Evolutionary conservation across 1,140 invertebrate genomes (phyloP).

Genomic region (Saxidomus purpurata): DNA sequence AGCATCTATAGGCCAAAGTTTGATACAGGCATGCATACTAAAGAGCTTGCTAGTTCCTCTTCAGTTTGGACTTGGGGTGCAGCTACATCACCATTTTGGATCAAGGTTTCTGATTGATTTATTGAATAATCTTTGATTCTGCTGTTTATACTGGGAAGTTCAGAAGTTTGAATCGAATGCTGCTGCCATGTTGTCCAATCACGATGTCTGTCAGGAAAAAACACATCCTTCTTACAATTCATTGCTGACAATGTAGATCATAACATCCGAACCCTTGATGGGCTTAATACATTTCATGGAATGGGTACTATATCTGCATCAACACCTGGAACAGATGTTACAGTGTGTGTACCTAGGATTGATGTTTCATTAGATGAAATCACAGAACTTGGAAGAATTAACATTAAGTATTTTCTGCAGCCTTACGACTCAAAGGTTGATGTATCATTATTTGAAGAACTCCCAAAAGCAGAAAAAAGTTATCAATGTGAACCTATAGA

Average conservation of each 20-base stretch:
- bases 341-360: not conserved
- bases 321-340: slow-evolving; percentile 61
- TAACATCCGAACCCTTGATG: slow-evolving; percentile 74
- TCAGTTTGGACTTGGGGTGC: slow-evolving; percentile 75
- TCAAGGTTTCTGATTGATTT: slow-evolving; percentile 74
- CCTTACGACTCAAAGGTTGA: not conserved
- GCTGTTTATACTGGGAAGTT: slow-evolving; percentile 70
- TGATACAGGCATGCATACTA: slow-evolving; percentile 63
- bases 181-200: slow-evolving; percentile 29
- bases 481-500: not conserved
- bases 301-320: slow-evolving; percentile 75
- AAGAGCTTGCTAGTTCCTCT: slow-evolving; percentile 66
- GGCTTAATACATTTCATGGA: slow-evolving; percentile 74
- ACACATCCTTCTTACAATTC: slow-evolving; percentile 63
- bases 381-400: slow-evolving; percentile 3
- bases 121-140: slow-evolving; percentile 69
- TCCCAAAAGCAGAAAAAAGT: no score
- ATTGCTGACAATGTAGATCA: slow-evolving; percentile 77
- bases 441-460: no score
- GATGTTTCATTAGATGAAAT: no score
- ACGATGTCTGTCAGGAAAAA: slow-evolving; percentile 55
- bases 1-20: slow-evolving; percentile 60
- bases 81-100: slow-evolving; percentile 75
- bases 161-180: slow-evolving; percentile 70
- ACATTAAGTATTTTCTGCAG: slow-evolving; percentile 43